Percentiles rank a stretch among this genome's conserved stretches.
Evolutionary conservation across 2,797 vertebrate genomes (phyloP).

Genomic region (Synaphobranchus kaupii): DNA sequence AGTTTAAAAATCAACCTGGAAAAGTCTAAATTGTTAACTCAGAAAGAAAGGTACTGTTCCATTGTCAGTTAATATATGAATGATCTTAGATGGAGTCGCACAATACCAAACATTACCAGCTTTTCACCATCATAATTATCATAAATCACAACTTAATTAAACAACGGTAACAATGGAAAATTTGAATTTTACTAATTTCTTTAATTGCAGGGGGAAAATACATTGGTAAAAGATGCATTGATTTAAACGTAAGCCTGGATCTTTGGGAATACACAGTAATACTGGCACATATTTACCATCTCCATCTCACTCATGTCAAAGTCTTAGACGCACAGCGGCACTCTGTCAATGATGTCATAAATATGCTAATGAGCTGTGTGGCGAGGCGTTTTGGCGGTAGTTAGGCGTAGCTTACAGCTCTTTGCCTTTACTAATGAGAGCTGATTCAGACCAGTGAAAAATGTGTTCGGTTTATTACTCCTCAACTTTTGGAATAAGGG

Average conservation of each 20-base stretch:
- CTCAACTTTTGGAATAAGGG: background rate
- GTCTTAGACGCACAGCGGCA: background rate
- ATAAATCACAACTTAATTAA: too few species aligned
- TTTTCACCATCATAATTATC: too few species aligned
- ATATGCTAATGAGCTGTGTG: background rate
- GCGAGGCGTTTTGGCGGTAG: background rate
- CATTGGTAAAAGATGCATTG: background rate
- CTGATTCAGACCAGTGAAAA: background rate
- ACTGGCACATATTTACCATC: background rate
- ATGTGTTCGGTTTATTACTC: background rate
- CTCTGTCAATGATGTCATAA: background rate
- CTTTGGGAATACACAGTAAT: background rate
- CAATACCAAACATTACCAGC: too few species aligned
- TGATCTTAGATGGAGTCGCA: too few species aligned
- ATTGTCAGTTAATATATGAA: too few species aligned
- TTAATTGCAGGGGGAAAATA: background rate
- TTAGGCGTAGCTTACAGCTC: background rate
- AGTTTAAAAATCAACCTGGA: too few species aligned
- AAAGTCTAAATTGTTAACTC: too few species aligned
- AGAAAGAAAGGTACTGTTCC: too few species aligned
- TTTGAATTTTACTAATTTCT: background rate
- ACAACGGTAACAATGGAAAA: too few species aligned
- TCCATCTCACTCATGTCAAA: background rate
- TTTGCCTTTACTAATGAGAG: background rate
- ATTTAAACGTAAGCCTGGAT: background rate